These are phyloP conservation scores for Dendrocincla tyrannina DNA, from an alignment of 2,797 vertebrate genomes.

Conservation along the genomic window DNA sequence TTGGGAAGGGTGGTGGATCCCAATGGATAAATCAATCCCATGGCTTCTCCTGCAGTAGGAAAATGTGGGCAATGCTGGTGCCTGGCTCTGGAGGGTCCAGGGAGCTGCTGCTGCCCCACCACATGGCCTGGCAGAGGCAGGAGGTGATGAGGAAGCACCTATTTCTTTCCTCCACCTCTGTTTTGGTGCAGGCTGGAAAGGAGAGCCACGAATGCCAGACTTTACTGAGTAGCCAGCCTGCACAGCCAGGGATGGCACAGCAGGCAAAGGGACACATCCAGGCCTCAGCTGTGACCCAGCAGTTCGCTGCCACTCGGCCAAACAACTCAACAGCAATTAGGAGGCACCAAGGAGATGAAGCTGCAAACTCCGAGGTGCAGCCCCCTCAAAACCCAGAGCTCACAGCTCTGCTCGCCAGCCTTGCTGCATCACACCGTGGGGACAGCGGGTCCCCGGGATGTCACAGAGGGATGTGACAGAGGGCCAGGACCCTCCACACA, in stretches of 20 bases:
- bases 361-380: rapidly evolving
- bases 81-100: rapidly evolving
- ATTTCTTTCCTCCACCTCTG: neutral
- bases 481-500: rapidly evolving
- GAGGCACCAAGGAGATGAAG: neutral
- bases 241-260: neutral
- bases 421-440: rapidly evolving
- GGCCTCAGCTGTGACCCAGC: rapidly evolving
- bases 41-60: neutral
- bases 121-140: rapidly evolving
- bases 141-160: neutral
- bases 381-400: neutral
- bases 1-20: neutral
- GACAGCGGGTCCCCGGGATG: neutral
- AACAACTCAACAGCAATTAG: neutral
- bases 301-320: neutral
- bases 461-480: neutral
- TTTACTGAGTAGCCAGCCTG: neutral
- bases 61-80: neutral
- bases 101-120: neutral
- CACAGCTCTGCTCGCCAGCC: rapidly evolving
- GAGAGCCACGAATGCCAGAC: neutral
- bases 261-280: neutral
- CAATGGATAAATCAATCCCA: neutral
- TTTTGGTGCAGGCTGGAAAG: neutral